Evolutionary conservation across 2,888 invertebrate species (phyloP).

Genomic region (Melieria picta): DNA sequence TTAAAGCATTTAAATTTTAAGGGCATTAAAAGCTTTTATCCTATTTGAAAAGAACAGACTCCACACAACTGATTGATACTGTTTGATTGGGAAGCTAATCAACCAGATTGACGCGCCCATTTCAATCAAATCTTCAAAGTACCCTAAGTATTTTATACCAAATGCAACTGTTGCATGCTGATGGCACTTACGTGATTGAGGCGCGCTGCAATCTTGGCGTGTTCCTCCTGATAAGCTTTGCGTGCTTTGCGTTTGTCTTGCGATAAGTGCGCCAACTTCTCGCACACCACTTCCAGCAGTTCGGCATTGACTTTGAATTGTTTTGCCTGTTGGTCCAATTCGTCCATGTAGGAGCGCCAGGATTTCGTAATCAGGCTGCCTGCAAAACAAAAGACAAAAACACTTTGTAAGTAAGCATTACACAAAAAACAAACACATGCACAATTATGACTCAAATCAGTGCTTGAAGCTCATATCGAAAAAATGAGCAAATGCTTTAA

Average conservation of each 20-base stretch:
- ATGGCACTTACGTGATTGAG: conserved; percentile 77
- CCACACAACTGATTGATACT: no score
- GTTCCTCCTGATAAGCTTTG: conserved; percentile 90
- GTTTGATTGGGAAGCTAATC: neutral
- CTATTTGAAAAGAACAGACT: neutral
- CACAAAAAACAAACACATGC: neutral
- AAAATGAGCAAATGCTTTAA: no score
- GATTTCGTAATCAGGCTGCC: conserved; percentile 75
- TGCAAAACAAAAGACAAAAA: conserved; percentile 52
- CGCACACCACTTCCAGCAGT: conserved; percentile 83
- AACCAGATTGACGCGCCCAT: neutral
- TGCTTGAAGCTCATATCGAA: no score
- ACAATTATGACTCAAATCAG: neutral
- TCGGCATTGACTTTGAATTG: conserved; percentile 87
- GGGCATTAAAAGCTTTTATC: neutral
- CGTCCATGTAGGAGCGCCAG: conserved; percentile 89
- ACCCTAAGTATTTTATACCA: neutral
- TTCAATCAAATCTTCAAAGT: neutral
- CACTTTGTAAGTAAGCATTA: no score
- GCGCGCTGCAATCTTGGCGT: conserved; percentile 82
- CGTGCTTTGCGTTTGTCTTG: conserved; percentile 87
- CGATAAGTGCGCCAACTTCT: conserved; percentile 82
- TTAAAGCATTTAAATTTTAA: no score
- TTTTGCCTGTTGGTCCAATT: conserved; percentile 86
- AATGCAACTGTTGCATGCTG: neutral